Evolutionary conservation across 2,888 invertebrate species (phyloP), one percentile per base, ranked within the genome.

Genomic region (Mimachlamys varia): DNA sequence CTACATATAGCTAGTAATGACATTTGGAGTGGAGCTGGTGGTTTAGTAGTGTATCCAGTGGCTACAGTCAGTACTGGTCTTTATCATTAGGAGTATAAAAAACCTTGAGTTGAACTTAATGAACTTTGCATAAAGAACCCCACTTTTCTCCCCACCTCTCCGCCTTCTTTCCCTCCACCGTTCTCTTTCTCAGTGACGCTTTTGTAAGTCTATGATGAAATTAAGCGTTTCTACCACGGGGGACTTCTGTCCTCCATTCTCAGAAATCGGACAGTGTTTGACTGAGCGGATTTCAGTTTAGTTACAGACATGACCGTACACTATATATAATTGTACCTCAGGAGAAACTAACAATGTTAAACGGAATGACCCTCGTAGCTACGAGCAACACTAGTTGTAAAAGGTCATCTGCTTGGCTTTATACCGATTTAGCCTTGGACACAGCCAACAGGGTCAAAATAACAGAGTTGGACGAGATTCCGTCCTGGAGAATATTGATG

Each of bases 401-500:
- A 76, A 76, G 76, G 76, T 76, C 76, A 33, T 0, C 12, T 33
- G 76, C 33, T 27, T 27, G 33, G 2, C 76, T 33, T 33, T 76
- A 76, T 76, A 76, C 76, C 76, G 17, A 33, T 27, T 12, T 76
- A 76, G 76, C 76, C 76, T 76, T 76, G 76, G 76, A 76, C 27
- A 76, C 76, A 27, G 76, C 76, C 12, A 76, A 33, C 10, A 76
- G 76, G 76, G 76, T 76, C 76, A 33, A 33, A 2, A 76, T 33
- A 76, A 76, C 76, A 76, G 33, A 44, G 44, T 44, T 44, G 76
- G 76, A 76, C 76, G 27, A 22, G 27, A 76, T 76, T 10, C 44
- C 33, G 33, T 27, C 76, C 33, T 33, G 76, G 33, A 76, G 76
- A 76, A 76, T 76, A 76, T 76, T 76, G 76, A 76, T 76, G 76